A percentile compares a stretch with the other conserved stretches of the same genome.
phyloP scores from a whole-genome alignment of 2,797 vertebrate species.

The Percopsis omiscomaycus region DNA sequence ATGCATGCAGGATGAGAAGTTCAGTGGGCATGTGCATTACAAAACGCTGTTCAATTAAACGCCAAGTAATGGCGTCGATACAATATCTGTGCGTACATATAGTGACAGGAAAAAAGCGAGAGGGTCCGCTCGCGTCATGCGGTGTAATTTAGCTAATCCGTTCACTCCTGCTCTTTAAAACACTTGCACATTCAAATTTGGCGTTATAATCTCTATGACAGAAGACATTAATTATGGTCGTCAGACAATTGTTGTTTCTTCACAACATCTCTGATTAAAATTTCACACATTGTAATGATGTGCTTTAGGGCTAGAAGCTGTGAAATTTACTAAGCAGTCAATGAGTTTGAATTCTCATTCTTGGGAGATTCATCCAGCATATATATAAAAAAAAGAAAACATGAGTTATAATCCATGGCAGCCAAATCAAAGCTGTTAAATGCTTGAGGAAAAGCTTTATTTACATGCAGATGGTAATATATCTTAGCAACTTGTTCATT shows the following conservation, averaged over 20 bases:
- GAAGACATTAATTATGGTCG: conserved; percentile 95
- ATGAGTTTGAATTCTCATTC: conserved; percentile 83
- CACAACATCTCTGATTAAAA: conserved; percentile 98
- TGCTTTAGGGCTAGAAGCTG: conserved; percentile 89
- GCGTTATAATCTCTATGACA: conserved; percentile 92
- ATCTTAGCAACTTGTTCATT: conserved; percentile 84
- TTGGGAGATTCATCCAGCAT: conserved; percentile 79
- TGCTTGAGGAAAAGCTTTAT: conserved; percentile 83
- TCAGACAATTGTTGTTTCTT: conserved; percentile 92
- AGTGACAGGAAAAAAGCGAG: conserved; percentile 70
- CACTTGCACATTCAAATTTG: conserved; percentile 84
- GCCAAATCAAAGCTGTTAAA: conserved; percentile 84
- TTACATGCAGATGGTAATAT: conserved; percentile 82
- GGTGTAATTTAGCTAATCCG: conserved; percentile 81
- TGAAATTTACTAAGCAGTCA: conserved; percentile 88
- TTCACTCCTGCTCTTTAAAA: conserved; percentile 85
- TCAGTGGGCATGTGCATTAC: conserved; percentile 68
- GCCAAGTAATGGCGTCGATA: conserved; percentile 73
- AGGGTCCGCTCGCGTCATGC: conserved; percentile 75
- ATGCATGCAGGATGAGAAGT: conserved; percentile 71
- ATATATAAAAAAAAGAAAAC: conserved; percentile 65
- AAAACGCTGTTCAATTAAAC: conserved; percentile 81
- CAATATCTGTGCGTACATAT: conserved; percentile 73
- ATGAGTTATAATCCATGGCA: conserved; percentile 79
- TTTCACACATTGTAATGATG: conserved; percentile 97